Percentiles rank a stretch among this genome's conserved stretches.
Conservation (phyloP, 1,140 invertebrate genomes). For the Cyphomyrmex costatus region DNA sequence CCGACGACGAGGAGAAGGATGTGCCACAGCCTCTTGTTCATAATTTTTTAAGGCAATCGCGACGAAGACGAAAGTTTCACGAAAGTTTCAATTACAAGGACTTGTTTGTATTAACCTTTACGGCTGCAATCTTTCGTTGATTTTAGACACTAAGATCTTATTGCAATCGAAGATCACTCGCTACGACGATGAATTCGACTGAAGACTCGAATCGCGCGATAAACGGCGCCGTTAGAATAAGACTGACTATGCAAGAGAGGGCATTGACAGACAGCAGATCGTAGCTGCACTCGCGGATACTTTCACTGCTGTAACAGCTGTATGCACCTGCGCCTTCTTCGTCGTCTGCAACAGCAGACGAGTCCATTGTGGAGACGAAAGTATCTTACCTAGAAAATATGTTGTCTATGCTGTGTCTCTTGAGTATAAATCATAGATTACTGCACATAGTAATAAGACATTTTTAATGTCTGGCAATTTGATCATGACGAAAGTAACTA, state of each 20-base stretch:
- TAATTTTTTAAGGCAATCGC: conserved; percentile 16
- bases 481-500: background rate
- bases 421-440: background rate
- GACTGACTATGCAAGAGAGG: conserved; percentile 76
- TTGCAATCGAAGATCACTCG: background rate
- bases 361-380: conserved; percentile 62
- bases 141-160: background rate
- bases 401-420: background rate
- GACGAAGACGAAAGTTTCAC: background rate
- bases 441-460: background rate
- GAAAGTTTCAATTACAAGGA: background rate
- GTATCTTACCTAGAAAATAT: background rate
- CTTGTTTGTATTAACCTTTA: background rate
- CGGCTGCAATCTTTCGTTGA: background rate
- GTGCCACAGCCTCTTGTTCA: background rate
- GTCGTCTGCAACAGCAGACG: conserved; percentile 62
- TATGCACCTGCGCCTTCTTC: conserved; percentile 75
- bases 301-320: conserved; percentile 82
- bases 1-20: conserved; percentile 64
- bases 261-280: conserved; percentile 83
- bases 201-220: conserved; percentile 39
- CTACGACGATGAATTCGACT: conserved; percentile 25
- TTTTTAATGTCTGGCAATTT: background rate
- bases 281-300: conserved; percentile 78
- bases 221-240: conserved; percentile 73